A percentile compares a stretch with the other conserved stretches of the same genome.
Conservation (phyloP, 1,140 invertebrate genomes). For the Saccostrea cuccullata region DNA sequence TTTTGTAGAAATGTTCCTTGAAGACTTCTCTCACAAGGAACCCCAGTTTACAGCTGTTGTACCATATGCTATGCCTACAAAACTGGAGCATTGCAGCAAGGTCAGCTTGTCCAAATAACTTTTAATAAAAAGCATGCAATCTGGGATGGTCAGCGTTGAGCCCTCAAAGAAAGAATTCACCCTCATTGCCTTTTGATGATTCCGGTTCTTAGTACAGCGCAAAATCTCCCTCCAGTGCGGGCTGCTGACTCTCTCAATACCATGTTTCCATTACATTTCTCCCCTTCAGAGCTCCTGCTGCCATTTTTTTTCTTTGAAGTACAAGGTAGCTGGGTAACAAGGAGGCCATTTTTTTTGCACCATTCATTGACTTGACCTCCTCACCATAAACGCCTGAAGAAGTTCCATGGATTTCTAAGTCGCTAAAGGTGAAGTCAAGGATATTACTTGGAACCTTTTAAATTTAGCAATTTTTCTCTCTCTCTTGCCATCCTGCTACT, state of each 20-base stretch:
- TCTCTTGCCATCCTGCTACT: no score
- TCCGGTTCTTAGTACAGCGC: not conserved
- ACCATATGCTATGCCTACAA: slow-evolving; percentile 28
- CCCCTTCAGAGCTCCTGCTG: not conserved
- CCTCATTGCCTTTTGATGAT: slow-evolving; percentile 4
- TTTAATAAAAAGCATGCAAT: slow-evolving; percentile 20
- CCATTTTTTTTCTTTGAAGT: not conserved
- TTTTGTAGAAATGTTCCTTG: not conserved
- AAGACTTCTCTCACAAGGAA: slow-evolving; percentile 9
- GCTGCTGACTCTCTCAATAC: not conserved
- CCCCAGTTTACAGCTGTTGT: slow-evolving; percentile 14
- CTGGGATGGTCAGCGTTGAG: slow-evolving; percentile 24
- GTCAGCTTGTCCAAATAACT: slow-evolving; percentile 10
- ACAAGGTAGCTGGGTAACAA: not conserved
- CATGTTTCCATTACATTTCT: not conserved
- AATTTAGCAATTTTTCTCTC: not conserved
- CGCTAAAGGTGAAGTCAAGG: not conserved
- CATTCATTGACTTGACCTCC: not conserved
- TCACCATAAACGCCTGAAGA: not conserved
- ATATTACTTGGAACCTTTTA: not conserved
- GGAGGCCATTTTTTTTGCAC: not conserved
- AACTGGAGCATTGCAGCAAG: not conserved
- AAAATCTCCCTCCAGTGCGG: not conserved
- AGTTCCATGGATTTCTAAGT: slow-evolving; percentile 35
- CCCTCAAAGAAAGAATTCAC: slow-evolving; percentile 28